phyloP scores from a whole-genome alignment of 2,113 vertebrate genomes.

The Ophiodon elongatus region DNA sequence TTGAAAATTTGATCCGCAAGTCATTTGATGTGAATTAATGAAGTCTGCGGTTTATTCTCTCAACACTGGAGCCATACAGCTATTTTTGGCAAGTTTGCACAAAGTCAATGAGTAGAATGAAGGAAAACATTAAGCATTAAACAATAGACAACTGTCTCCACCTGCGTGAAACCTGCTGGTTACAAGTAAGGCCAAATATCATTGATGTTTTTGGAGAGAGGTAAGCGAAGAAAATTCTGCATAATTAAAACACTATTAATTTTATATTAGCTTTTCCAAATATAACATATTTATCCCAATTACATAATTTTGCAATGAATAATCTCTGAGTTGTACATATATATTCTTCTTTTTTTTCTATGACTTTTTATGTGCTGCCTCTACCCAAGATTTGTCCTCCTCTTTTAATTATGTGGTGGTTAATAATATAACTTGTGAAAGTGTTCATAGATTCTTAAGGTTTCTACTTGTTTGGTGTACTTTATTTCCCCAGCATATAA shows the following conservation, averaged over 20 bases:
- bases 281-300: slow-evolving; percentile 2
- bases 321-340: slow-evolving; percentile 3
- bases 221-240: slow-evolving; percentile 18
- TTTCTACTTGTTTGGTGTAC: not conserved
- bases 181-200: slow-evolving; percentile 42
- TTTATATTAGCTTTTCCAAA: slow-evolving; percentile 29
- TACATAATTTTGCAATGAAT: slow-evolving; percentile 6
- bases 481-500: not conserved
- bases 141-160: slow-evolving; percentile 71
- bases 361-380: not conserved
- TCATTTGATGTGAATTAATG: slow-evolving; percentile 75
- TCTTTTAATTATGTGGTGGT: not conserved
- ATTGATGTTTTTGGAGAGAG: slow-evolving; percentile 35
- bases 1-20: slow-evolving; percentile 64
- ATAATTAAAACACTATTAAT: slow-evolving; percentile 12
- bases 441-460: not conserved
- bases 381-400: not conserved
- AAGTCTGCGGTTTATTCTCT: slow-evolving; percentile 64
- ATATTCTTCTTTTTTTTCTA: no score
- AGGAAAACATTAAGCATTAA: slow-evolving; percentile 54
- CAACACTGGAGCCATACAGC: slow-evolving; percentile 54
- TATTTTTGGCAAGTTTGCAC: slow-evolving; percentile 56
- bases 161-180: slow-evolving; percentile 47
- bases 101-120: slow-evolving; percentile 55
- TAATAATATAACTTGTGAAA: not conserved